Evolutionary conservation across 2,797 vertebrate genomes (phyloP).

Genomic region (Chiroxiphia lanceolata): DNA sequence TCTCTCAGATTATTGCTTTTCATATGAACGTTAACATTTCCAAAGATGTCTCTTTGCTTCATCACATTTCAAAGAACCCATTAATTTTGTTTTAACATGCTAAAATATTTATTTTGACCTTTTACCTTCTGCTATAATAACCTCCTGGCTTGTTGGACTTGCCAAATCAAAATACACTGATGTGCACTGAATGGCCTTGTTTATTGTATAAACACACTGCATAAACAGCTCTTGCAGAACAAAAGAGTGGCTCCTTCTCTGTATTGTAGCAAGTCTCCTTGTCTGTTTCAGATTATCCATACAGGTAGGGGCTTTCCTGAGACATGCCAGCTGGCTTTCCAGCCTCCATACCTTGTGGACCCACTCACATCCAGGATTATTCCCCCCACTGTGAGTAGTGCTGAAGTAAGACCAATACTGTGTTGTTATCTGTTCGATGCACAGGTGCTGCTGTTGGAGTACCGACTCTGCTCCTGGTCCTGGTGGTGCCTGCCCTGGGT

Average conservation of each 20-base stretch:
- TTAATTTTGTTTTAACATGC: conserved; percentile 37
- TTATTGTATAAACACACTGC: conserved; percentile 10
- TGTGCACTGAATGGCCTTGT: conserved; percentile 7
- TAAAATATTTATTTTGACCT: conserved; percentile 61
- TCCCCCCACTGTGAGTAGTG: fast-evolving
- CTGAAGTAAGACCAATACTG: background rate
- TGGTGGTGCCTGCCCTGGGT: conserved; percentile 80
- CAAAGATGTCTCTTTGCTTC: conserved; percentile 46
- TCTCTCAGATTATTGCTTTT: conserved; percentile 36
- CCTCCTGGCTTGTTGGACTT: background rate
- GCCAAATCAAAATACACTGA: background rate
- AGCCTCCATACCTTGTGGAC: background rate
- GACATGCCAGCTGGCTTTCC: background rate
- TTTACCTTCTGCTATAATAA: conserved; percentile 14
- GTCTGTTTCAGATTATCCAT: background rate
- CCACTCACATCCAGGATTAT: background rate
- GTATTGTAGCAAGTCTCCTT: background rate
- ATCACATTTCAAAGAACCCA: conserved; percentile 41
- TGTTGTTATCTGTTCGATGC: conserved; percentile 8
- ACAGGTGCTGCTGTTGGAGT: conserved; percentile 78
- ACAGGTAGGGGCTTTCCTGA: background rate
- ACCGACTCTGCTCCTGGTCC: conserved; percentile 72
- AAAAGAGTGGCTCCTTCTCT: background rate
- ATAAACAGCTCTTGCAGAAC: background rate
- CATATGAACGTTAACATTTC: conserved; percentile 35